phyloP scores from a whole-genome alignment of 2,113 vertebrate genomes.

The Gallinago undulata region DNA sequence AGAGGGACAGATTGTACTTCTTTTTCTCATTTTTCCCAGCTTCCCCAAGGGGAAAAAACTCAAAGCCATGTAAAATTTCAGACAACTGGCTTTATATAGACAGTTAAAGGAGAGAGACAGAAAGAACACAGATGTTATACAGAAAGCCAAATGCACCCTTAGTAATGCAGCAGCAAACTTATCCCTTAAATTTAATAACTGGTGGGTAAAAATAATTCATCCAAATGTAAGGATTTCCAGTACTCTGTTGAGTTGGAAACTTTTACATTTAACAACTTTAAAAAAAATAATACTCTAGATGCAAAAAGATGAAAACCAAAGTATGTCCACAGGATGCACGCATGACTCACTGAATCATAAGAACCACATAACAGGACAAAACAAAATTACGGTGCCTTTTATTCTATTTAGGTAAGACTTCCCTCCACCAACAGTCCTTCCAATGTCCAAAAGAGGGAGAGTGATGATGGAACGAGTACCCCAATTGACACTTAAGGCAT shows the following conservation, averaged over 20 bases:
- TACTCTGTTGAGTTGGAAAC: not conserved
- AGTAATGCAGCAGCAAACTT: not conserved
- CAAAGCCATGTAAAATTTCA: slow-evolving; percentile 1
- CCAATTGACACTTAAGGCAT: not conserved
- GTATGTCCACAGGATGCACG: not conserved
- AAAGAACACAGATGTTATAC: not conserved
- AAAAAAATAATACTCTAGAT: not conserved
- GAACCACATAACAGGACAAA: not conserved
- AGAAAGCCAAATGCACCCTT: not conserved
- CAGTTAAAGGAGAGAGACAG: not conserved
- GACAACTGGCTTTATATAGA: not conserved
- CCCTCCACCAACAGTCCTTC: not conserved
- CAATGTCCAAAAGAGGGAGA: not conserved
- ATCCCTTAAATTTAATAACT: not conserved
- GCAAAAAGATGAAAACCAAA: not conserved
- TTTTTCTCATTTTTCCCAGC: not conserved
- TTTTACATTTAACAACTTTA: not conserved
- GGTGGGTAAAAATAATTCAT: not conserved
- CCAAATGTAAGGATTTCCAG: not conserved
- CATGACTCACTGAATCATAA: not conserved
- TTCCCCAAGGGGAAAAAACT: not conserved
- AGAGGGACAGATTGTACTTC: not conserved
- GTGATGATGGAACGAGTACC: not conserved
- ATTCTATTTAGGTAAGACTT: not conserved
- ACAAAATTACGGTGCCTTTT: not conserved